Base-by-base conservation (phyloP, 2,797 vertebrate species). In the Chaetophractus vellerosus region DNA sequence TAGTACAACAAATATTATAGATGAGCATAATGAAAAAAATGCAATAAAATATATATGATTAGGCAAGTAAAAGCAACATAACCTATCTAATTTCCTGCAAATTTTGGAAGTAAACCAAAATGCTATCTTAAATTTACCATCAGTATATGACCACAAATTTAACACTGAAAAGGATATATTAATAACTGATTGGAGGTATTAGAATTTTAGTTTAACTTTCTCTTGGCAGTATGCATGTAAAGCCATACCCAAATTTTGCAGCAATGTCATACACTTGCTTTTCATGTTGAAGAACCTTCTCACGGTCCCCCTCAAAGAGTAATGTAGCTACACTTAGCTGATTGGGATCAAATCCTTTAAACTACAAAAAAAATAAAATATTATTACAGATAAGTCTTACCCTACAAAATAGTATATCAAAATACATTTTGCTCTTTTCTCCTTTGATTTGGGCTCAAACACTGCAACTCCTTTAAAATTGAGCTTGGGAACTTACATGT, bases 231-330 rank as follows among this genome's bases (percentile, higher is more conserved):
- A 91, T n/a, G 55, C 93, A 97, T 14, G 79, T 86, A 96, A 95
- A 97, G 90, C 38, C 98, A 98, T 98, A 99, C 99, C 99, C 99
- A 98, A 99, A 99, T 98, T 99, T 99, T 86, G 99, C 99, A 95
- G 99, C 99, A 57, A 99, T 99, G 98, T 99, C 99, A 96, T 99
- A 99, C 91, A 99, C 99, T 98, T 99, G 99, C 96, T 99, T 99
- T 98, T 99, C 99, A 28, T 99, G 99, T 98, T 99, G 99, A 98
- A 99, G 98, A 96, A 99, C 99, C 97, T 99, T 99, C 98, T 99
- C 99, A 63, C 99, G 99, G 96, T 99, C 98, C 64, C 99, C 99
- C 88, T 99, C 99, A 92, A 99, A 99, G 95, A 99, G 98, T 94
- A 99, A 99, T 2, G 99, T 99, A 94, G 99, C 99, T 83, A 99